phyloP scores from a whole-genome alignment of 2,113 vertebrate species.

The Bubalus kerabau region DNA sequence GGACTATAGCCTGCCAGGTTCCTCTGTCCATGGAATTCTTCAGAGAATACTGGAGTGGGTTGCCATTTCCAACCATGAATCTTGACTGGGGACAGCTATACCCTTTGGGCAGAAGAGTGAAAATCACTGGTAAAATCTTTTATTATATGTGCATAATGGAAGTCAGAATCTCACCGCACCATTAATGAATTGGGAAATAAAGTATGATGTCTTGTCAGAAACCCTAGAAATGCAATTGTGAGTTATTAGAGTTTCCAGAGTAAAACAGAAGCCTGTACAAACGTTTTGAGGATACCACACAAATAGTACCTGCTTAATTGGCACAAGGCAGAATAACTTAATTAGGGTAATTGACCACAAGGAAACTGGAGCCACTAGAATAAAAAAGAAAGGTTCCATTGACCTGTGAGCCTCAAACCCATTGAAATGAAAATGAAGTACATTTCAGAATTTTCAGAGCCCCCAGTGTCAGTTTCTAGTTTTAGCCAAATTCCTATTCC shows the following conservation, averaged over 20 bases:
- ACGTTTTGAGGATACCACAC: neutral
- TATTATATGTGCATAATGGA: neutral
- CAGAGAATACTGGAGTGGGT: neutral
- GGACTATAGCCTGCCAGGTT: neutral
- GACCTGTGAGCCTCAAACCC: neutral
- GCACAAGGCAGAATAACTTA: neutral
- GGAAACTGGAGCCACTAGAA: slow-evolving; percentile 31
- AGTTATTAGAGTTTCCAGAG: neutral
- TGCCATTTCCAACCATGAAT: neutral
- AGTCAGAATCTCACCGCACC: neutral
- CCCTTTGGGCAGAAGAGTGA: neutral
- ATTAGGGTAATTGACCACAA: neutral
- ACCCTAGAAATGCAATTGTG: neutral
- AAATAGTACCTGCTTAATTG: neutral
- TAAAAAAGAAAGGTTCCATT: neutral
- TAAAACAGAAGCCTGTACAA: neutral
- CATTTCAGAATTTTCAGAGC: neutral
- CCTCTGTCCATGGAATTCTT: neutral
- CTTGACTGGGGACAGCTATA: neutral
- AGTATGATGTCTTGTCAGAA: neutral
- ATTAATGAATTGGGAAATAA: neutral
- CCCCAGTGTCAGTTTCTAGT: neutral
- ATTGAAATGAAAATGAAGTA: neutral
- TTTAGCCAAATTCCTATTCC: neutral
- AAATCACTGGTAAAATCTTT: neutral